Conservation (phyloP, 2,113 vertebrate genomes). For the Chrysochloris asiatica region DNA sequence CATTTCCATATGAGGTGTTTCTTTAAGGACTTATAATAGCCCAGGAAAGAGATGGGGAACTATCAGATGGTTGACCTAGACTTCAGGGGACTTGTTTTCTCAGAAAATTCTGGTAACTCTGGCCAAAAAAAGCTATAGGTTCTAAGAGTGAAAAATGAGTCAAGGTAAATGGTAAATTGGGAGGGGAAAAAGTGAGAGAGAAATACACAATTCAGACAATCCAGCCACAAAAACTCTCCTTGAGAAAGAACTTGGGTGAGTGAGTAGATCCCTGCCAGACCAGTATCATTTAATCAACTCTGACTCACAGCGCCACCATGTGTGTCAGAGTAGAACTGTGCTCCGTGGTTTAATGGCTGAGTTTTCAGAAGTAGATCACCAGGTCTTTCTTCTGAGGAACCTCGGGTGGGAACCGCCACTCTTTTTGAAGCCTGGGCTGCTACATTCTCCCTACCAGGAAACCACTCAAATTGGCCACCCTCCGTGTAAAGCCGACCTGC, state of each 20-base stretch:
- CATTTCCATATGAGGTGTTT: not conserved
- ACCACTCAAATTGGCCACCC: too few species aligned
- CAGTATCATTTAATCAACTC: not conserved
- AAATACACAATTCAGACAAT: not conserved
- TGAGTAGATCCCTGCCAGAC: not conserved
- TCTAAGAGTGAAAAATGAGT: not conserved
- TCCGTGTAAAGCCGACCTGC: too few species aligned
- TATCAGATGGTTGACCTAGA: not conserved
- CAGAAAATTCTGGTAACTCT: slow-evolving; percentile 41
- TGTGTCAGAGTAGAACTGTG: not conserved
- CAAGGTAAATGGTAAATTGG: not conserved
- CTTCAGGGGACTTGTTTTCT: not conserved
- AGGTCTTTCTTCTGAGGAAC: not conserved
- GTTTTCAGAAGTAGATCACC: not conserved
- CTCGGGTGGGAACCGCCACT: too few species aligned
- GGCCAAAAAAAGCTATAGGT: not conserved
- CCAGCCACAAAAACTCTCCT: not conserved
- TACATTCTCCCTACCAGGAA: too few species aligned
- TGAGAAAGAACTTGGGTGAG: not conserved
- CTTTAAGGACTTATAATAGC: not conserved
- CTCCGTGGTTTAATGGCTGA: too few species aligned
- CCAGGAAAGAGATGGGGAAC: not conserved
- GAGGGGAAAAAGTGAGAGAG: fast-evolving
- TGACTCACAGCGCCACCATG: not conserved
- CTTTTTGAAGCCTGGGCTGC: too few species aligned